Base-by-base conservation (phyloP, 2,888 invertebrate species). In the Drosophila rellima region DNA sequence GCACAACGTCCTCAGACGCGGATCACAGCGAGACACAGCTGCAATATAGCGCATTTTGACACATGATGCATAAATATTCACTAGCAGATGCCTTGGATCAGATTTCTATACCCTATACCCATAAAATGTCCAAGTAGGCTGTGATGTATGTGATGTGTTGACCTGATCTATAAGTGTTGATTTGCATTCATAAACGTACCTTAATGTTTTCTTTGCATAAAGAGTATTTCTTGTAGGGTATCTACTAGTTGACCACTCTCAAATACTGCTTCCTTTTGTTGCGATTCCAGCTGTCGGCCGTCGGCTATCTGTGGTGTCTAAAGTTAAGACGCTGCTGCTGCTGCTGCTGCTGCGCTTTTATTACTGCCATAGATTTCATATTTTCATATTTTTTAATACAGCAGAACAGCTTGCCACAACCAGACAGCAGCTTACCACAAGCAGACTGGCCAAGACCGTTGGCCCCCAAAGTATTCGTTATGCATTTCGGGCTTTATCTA, bases 31-130 rank as follows among this genome's bases (percentile, higher is more conserved):
- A 20, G 18, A 42, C 55, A 39, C 70, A 60, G 72, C 40, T 78
- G 65, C 62, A 74, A 61, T 45, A 44, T 51, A 17, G 33, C 56
- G 17, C 23, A 33, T 20, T 51, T 44, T 51, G 59, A 48, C 26
- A 39, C 57, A 48, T 44, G 33, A 26, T 45, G 44, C 60, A 78
- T 63, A 65, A 51, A 64, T 67, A 64, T 59, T 44, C 62, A 55
- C 33, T 45, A 17, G 50, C 42, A 65, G 51, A 44, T 55, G 42
- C 45, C 59, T 55, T 62, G 35, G 23, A 45, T 37, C 44, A 26
- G 35, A 57, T 57, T n/a, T 48, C 0, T 17, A 44, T 60, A 52
- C 60, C 52, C 42, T 44, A 10, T n/a, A n/a, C 3, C n/a, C 31
- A 33, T 6, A 42, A 59, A 33, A 11, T 15, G 8, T 7, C 10